Evolutionary conservation across 2,888 invertebrate species (phyloP).

Genomic region (Heterodera filipjevi): DNA sequence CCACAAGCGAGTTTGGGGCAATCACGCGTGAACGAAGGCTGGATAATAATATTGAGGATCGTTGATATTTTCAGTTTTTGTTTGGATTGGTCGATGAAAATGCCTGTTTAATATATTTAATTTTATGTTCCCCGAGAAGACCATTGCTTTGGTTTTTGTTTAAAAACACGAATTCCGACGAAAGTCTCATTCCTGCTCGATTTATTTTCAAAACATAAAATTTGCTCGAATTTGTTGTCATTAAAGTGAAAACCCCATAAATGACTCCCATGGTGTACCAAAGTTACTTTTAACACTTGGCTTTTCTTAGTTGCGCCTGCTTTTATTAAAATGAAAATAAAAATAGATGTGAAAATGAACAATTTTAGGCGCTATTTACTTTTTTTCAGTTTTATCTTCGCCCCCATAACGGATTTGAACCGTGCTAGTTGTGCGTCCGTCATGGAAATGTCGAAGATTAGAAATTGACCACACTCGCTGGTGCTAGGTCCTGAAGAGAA

Average conservation of each 20-base stretch:
- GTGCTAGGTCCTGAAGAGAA: constrained; percentile 34
- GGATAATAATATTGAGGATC: neutral
- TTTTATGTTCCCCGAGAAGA: too few relatives aligned
- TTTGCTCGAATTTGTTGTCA: too few relatives aligned
- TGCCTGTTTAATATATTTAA: constrained; percentile 17
- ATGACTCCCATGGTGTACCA: too few relatives aligned
- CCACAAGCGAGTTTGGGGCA: constrained; percentile 32
- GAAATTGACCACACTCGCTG: constrained; percentile 40
- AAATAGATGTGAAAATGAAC: neutral
- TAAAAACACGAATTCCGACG: too few relatives aligned
- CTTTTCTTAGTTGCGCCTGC: too few relatives aligned
- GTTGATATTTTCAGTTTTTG: neutral
- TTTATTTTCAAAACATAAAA: too few relatives aligned
- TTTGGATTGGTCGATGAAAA: neutral
- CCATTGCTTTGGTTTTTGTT: too few relatives aligned
- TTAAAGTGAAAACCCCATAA: too few relatives aligned
- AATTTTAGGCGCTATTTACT: neutral
- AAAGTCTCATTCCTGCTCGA: too few relatives aligned
- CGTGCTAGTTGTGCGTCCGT: constrained; percentile 53
- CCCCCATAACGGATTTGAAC: constrained; percentile 35
- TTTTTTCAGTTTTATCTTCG: constrained; percentile 7
- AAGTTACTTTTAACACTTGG: too few relatives aligned
- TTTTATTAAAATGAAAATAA: too few relatives aligned
- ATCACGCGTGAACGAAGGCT: neutral
- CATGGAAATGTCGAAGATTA: constrained; percentile 58